A percentile compares a stretch with the other conserved stretches of the same genome.
phyloP scores from a whole-genome alignment of 2,113 vertebrate species.

The Grantiella picta region DNA sequence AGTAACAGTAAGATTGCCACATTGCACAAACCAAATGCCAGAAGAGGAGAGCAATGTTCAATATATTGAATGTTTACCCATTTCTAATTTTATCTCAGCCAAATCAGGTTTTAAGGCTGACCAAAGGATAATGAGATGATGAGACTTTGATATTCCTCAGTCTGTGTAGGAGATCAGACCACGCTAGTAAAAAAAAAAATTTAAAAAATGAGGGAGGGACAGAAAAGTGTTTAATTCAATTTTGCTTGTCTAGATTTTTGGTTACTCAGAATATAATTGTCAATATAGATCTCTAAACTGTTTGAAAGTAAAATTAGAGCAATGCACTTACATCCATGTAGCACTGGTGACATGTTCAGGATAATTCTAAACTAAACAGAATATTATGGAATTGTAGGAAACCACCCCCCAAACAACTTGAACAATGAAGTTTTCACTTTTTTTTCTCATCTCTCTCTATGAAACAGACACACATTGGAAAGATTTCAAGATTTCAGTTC shows the following conservation, averaged over 20 bases:
- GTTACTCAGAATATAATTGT: neutral
- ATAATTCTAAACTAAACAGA: neutral
- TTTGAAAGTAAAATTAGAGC: neutral
- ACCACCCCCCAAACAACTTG: neutral
- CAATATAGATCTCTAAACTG: neutral
- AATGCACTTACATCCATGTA: neutral
- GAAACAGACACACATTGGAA: neutral
- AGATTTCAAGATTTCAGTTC: neutral
- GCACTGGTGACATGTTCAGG: neutral
- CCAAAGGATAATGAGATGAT: neutral
- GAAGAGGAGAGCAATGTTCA: neutral
- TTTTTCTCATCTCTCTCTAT: neutral
- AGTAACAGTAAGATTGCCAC: neutral
- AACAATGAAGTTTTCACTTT: neutral
- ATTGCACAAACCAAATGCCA: neutral
- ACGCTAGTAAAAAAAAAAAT: neutral
- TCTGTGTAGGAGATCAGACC: neutral
- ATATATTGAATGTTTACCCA: neutral
- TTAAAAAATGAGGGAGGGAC: neutral
- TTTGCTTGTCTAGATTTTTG: neutral
- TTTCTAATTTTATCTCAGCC: neutral
- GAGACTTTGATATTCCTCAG: neutral
- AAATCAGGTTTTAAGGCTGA: neutral
- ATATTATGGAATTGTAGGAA: neutral
- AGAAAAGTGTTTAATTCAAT: neutral